Conservation (phyloP, 1,140 invertebrate genomes). For the Rhynchophorus ferrugineus region DNA sequence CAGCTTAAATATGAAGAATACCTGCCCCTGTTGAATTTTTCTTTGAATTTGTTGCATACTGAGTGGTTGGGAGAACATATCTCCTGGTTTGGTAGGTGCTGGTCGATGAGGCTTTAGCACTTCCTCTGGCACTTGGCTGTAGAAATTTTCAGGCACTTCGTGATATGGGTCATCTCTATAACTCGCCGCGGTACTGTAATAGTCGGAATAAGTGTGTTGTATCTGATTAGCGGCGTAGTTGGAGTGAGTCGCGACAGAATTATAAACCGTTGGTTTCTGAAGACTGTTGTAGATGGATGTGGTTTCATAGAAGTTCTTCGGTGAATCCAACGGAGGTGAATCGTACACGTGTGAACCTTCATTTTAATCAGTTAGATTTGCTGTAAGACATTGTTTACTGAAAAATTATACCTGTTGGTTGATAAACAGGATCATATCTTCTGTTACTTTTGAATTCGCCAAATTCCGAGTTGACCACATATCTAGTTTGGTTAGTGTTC, state of each 20-base stretch:
- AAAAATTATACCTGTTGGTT: slow-evolving; percentile 13
- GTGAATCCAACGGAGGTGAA: slow-evolving; percentile 8
- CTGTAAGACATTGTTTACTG: background rate
- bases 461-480: slow-evolving; percentile 28
- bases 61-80: slow-evolving; percentile 29
- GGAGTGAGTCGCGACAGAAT: background rate
- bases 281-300: slow-evolving; percentile 13
- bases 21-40: slow-evolving; percentile 37
- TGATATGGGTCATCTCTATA: slow-evolving; percentile 30
- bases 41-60: slow-evolving; percentile 41
- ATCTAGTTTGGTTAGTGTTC: slow-evolving; percentile 25
- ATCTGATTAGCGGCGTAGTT: slow-evolving; percentile 5
- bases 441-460: slow-evolving; percentile 31
- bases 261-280: background rate
- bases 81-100: slow-evolving; percentile 35
- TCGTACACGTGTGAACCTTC: too few relatives aligned
- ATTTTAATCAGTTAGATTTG: too few relatives aligned
- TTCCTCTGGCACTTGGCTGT: slow-evolving; percentile 36
- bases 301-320: slow-evolving; percentile 5
- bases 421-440: slow-evolving; percentile 26
- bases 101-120: slow-evolving; percentile 37
- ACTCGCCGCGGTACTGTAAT: slow-evolving; percentile 1
- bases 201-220: slow-evolving; percentile 25
- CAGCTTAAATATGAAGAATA: too few relatives aligned
- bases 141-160: slow-evolving; percentile 38